These are phyloP conservation scores for Nasua narica DNA, from an alignment of 2,797 vertebrate genomes.

Conservation along the genomic window DNA sequence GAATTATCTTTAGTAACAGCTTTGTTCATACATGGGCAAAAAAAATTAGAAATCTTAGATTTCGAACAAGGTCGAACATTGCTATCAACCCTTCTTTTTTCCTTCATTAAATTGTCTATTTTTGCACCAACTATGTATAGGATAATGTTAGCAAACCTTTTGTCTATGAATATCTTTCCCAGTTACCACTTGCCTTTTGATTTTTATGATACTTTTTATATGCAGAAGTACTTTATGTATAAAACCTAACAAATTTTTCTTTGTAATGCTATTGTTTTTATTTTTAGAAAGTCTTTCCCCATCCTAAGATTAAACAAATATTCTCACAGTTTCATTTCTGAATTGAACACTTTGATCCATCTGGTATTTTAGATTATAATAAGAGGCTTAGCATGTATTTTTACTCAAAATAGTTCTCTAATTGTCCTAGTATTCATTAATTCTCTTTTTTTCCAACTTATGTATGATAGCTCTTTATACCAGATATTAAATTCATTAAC, in stretches of 20 bases:
- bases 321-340: neutral
- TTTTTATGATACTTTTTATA: constrained; percentile 2
- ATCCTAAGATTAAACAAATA: neutral
- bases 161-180: neutral
- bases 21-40: neutral
- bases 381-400: neutral
- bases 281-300: neutral
- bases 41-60: neutral
- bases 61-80: neutral
- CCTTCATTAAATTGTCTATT: constrained; percentile 14
- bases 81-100: neutral
- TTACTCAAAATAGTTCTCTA: constrained; percentile 1
- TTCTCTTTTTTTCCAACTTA: constrained; percentile 20
- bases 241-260: neutral
- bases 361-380: constrained; percentile 8
- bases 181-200: constrained; percentile 23
- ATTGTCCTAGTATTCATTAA: constrained; percentile 31
- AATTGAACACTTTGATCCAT: neutral
- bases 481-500: constrained; percentile 38
- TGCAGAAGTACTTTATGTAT: constrained; percentile 11
- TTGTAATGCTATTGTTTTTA: neutral
- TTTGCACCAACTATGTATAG: neutral
- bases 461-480: neutral
- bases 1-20: neutral
- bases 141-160: constrained; percentile 6